Base-by-base conservation (phyloP, 2,888 invertebrate genomes). In the Andrena minutula region DNA sequence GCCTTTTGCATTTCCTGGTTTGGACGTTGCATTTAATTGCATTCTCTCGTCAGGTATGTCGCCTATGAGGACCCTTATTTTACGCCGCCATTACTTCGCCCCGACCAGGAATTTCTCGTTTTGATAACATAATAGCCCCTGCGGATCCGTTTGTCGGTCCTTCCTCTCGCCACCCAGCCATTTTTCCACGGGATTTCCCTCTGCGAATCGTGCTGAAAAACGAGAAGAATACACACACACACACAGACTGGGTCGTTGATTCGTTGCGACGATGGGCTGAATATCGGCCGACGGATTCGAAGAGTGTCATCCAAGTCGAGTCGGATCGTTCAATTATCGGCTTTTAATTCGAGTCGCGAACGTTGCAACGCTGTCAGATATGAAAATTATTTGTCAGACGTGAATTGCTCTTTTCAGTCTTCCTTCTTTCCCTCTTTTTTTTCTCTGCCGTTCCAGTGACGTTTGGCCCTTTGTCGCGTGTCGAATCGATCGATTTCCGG, bases 21-120 rank as follows among this genome's bases (percentile, higher is more conserved):
- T 70, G 80, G 69, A 83, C 80, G 83, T 82, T 84, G 84, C 86
- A 82, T 87, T 90, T 89, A 89, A 89, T 89, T 87, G 86, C 89
- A 86, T 83, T 84, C 77, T 60, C 84, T 74, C 77, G 75, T 86
- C 86, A 77, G 82, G 66, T 80, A 71, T 68, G 73, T 69, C 77
- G 61, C 60, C 68, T 53, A 60, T 49, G 71, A 68, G 66, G 35
- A 66, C 66, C 80, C 76, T 82, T 85, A 79, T 86, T 82, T 82
- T 79, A 75, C 68, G 16, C 10, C 76, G 74, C 78, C 78, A 84
- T 84, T 79, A 73, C 72, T 70, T 74, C 61, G 61, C 23, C 56
- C 8, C 49, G 32, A 76, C 81, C 70, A 70, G 76, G 64, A 83
- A 76, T 76, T 81, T 74, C 82, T 73, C 70, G 82, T 83, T 82